Conservation (phyloP, 2,797 vertebrate genomes). For the Carduelis carduelis region DNA sequence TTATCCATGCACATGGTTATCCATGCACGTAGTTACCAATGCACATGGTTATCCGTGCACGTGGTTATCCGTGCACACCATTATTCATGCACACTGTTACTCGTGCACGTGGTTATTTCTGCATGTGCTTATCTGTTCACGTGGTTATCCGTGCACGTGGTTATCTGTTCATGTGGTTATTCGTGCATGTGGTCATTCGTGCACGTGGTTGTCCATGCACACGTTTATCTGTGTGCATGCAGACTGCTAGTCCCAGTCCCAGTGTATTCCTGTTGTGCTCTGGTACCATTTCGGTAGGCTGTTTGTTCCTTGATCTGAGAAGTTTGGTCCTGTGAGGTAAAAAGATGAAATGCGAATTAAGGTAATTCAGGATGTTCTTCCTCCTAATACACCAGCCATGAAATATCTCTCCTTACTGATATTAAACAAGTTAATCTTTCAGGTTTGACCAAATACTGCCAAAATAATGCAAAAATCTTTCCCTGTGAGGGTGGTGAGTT, state of each 20-base stretch:
- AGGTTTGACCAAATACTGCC: background rate
- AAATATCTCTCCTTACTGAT: background rate
- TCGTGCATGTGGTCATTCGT: background rate
- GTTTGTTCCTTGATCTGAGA: background rate
- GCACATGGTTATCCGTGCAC: background rate
- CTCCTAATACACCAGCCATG: background rate
- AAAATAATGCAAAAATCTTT: background rate
- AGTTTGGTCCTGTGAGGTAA: background rate
- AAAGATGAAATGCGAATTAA: background rate
- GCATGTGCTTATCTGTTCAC: background rate
- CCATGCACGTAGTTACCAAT: background rate
- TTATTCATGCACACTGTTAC: background rate
- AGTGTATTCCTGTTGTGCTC: background rate
- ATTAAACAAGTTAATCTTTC: background rate
- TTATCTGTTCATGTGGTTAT: background rate
- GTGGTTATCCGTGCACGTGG: background rate
- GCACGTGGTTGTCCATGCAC: background rate
- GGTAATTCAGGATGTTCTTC: background rate
- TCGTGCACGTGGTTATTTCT: background rate
- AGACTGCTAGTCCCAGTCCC: background rate
- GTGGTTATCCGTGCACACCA: background rate
- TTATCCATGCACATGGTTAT: background rate
- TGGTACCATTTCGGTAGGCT: accelerated
- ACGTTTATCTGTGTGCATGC: background rate
- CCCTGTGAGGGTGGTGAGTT: background rate